Percentiles rank a stretch among this genome's conserved stretches.
phyloP scores from a whole-genome alignment of 2,113 vertebrate genomes.

The Petaurus breviceps region DNA sequence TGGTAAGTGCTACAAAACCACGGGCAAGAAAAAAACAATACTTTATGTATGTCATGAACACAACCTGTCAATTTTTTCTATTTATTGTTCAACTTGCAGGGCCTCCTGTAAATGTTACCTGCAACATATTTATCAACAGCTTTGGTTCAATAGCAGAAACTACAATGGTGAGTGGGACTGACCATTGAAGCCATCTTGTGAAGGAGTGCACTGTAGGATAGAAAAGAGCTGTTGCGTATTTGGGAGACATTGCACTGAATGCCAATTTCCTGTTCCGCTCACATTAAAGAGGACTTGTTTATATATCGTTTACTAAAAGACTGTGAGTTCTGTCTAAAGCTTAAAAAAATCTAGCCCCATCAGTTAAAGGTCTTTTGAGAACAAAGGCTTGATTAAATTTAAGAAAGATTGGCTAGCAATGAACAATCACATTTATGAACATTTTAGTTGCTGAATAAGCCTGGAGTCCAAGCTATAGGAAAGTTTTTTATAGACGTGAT shows the following conservation, averaged over 20 bases:
- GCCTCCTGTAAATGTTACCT: slow-evolving; percentile 99
- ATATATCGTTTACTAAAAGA: slow-evolving; percentile 39
- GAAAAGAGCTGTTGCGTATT: slow-evolving; percentile 31
- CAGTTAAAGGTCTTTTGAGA: slow-evolving; percentile 39
- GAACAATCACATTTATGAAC: slow-evolving; percentile 31
- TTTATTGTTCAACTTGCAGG: slow-evolving; percentile 97
- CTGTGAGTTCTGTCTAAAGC: slow-evolving; percentile 3
- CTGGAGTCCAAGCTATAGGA: slow-evolving; percentile 16
- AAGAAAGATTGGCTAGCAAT: slow-evolving; percentile 23
- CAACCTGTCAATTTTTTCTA: slow-evolving; percentile 92
- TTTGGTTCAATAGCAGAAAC: slow-evolving; percentile 99
- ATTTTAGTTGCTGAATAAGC: slow-evolving; percentile 28
- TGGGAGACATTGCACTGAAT: slow-evolving; percentile 40
- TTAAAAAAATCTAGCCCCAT: slow-evolving; percentile 25
- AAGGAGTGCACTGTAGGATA: slow-evolving; percentile 81
- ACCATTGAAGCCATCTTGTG: slow-evolving; percentile 89
- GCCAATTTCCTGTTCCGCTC: slow-evolving; percentile 49
- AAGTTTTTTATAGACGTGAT: slow-evolving; percentile 37
- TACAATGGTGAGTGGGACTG: slow-evolving; percentile 97
- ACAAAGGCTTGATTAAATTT: slow-evolving; percentile 20
- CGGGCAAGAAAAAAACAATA: slow-evolving; percentile 85
- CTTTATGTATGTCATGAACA: slow-evolving; percentile 85
- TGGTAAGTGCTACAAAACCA: slow-evolving; percentile 91
- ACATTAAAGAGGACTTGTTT: slow-evolving; percentile 20
- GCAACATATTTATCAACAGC: slow-evolving; percentile 99